Conservation (phyloP, 92 coral and sea anemone genomes). For the Pocillopora meandrina region DNA sequence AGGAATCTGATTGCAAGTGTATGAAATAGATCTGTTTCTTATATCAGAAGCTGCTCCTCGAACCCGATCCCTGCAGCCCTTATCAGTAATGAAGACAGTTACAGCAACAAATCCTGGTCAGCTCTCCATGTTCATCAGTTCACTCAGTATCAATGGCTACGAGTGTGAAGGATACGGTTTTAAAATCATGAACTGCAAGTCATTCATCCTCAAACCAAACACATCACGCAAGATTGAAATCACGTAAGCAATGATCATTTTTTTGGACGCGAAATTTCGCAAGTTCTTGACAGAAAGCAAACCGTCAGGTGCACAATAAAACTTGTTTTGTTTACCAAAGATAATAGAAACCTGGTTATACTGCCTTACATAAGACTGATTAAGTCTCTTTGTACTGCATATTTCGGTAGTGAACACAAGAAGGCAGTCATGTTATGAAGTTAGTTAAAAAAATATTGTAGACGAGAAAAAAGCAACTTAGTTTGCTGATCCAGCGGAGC, state of each 20-base stretch:
- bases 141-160: conserved; percentile 87
- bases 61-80: conserved; percentile 66
- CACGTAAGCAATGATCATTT: conserved; percentile 66
- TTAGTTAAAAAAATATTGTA: no score
- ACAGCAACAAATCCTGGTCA: conserved; percentile 98
- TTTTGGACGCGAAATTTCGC: neutral
- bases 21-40: neutral
- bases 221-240: conserved; percentile 91
- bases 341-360: no score
- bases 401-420: no score
- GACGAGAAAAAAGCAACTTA: no score
- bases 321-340: no score
- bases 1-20: no score
- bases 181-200: conserved; percentile 95
- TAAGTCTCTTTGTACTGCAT: no score
- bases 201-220: conserved; percentile 91
- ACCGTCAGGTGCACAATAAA: no score
- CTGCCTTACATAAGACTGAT: no score
- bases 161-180: conserved; percentile 99
- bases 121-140: conserved; percentile 88
- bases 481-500: no score
- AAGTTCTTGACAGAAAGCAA: neutral
- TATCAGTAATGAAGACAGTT: conserved; percentile 92
- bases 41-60: conserved; percentile 73
- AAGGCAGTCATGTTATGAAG: no score